Evolutionary conservation across 2,113 vertebrate species (phyloP).

Genomic region (Falco punctatus): DNA sequence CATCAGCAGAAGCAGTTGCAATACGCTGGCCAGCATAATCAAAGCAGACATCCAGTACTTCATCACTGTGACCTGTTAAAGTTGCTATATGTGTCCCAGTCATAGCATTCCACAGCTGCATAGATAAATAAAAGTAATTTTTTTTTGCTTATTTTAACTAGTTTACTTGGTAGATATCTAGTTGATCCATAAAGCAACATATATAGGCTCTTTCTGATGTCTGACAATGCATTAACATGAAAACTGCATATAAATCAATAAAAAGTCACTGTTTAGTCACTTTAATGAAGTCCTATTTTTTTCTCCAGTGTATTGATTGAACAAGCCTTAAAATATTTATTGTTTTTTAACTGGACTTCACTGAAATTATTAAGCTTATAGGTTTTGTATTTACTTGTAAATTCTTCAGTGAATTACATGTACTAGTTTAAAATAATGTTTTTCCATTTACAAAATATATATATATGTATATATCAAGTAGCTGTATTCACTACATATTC

Average conservation of each 20-base stretch:
- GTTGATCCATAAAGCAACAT: neutral
- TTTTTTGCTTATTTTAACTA: neutral
- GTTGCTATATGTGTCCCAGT: conserved; percentile 83
- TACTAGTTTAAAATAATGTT: neutral
- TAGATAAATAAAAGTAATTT: neutral
- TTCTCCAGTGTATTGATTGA: neutral
- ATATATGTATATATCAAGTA: neutral
- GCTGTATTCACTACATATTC: neutral
- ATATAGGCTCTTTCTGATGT: neutral
- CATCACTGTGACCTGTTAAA: conserved; percentile 85
- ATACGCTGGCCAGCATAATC: conserved; percentile 88
- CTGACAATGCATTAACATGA: neutral
- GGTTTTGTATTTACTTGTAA: neutral
- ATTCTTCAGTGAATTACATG: neutral
- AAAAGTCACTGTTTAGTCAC: neutral
- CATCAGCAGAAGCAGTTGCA: conserved; percentile 90
- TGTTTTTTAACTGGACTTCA: neutral
- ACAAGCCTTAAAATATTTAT: neutral
- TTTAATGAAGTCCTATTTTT: neutral
- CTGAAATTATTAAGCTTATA: neutral
- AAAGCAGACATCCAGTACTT: conserved; percentile 93
- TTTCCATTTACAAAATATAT: neutral
- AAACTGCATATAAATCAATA: neutral
- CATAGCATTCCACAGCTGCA: conserved; percentile 87
- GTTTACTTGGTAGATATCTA: neutral